Conservation (phyloP, 1,140 invertebrate species). For the Drosophila erecta region DNA sequence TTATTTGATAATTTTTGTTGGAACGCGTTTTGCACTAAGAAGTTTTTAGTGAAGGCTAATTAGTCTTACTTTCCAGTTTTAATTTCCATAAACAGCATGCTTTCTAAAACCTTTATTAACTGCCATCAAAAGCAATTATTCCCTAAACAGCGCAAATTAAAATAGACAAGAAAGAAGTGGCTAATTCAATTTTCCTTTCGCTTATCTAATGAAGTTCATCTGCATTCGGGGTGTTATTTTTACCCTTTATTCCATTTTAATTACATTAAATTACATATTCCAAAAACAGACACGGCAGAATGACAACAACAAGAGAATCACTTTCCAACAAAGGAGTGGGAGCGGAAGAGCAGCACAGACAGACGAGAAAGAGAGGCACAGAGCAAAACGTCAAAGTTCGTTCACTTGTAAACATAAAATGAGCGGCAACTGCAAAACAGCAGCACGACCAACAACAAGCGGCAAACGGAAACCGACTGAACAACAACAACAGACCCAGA, state of each 20-base stretch:
- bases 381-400: conserved; percentile 69
- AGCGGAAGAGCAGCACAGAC: neutral
- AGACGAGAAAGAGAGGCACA: conserved; percentile 8
- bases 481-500: conserved; percentile 64
- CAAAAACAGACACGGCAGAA: conserved; percentile 37
- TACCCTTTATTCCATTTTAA: conserved; percentile 59
- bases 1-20: too few relatives aligned
- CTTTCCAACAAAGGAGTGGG: conserved; percentile 56
- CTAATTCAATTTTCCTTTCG: conserved; percentile 70
- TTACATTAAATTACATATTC: conserved; percentile 71
- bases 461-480: conserved; percentile 47
- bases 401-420: conserved; percentile 80
- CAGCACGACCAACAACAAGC: conserved; percentile 28
- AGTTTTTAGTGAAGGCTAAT: too few relatives aligned
- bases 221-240: conserved; percentile 27
- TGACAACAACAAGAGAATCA: conserved; percentile 61
- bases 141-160: neutral
- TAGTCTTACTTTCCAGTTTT: neutral
- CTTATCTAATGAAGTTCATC: conserved; percentile 53
- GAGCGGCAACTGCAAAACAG: conserved; percentile 50
- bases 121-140: conserved; percentile 41
- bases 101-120: conserved; percentile 23
- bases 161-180: conserved; percentile 15
- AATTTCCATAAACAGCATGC: neutral
- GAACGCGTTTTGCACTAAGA: too few relatives aligned